Conservation (phyloP, 64 coral and sea anemone genomes). For the Porites australiensis region DNA sequence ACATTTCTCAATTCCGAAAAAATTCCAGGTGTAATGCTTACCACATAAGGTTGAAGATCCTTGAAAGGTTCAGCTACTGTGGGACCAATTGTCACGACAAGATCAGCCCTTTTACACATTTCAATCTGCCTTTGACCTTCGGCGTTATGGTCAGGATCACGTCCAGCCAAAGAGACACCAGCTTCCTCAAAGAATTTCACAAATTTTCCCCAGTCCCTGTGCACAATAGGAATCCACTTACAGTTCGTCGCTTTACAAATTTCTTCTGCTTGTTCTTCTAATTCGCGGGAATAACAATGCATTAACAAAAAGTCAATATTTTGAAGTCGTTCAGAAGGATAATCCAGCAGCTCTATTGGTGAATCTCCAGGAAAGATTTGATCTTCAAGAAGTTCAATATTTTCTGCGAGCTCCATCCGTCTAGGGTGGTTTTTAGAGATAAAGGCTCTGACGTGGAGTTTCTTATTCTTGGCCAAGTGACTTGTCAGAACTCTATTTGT, state of each 20-base stretch:
- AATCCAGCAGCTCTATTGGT: conserved; percentile 5
- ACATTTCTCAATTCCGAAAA: neutral
- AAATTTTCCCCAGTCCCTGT: neutral
- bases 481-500: neutral
- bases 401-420: neutral
- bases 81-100: neutral
- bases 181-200: neutral
- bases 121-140: too few relatives aligned
- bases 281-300: neutral
- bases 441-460: neutral
- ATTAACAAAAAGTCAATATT: neutral
- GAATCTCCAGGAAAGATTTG: neutral
- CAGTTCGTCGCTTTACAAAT: neutral
- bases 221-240: neutral
- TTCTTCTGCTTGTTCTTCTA: neutral
- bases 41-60: neutral
- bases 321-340: neutral
- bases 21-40: neutral
- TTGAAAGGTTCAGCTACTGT: neutral
- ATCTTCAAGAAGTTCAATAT: conserved; percentile 2
- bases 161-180: neutral
- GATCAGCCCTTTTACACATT: neutral
- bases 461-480: neutral
- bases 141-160: too few relatives aligned
- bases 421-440: neutral